Base-by-base conservation (phyloP, 2,797 vertebrate species). In the Xerus rutilus region DNA sequence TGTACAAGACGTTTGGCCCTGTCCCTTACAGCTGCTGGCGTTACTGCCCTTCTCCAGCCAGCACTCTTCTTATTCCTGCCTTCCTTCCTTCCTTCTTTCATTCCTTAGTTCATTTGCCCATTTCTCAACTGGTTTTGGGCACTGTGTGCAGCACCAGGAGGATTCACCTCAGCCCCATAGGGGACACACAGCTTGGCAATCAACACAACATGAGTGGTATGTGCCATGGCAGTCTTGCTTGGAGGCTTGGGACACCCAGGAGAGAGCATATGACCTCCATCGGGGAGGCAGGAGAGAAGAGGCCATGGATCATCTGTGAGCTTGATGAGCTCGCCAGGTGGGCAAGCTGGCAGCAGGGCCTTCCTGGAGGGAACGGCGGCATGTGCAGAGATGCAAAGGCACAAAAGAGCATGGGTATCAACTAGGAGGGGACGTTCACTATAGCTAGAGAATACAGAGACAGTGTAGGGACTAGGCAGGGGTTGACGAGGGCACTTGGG, bases 1-100 rank as follows among this genome's bases (percentile, higher is more conserved):
- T 49, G 2, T 3, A 4, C 5, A 20, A n/a, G 65, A n/a, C 3
- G 83, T 5, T 76, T 20, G 5, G 5, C 43, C 0, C n/a, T 7
- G 1, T 28, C 28, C 72, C 59, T 64, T 25, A 15, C 49, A 8
- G 52, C 35, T 10, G 18, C 39, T 25, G 10, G 12, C 18, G 7
- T 2, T 32, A 5, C 23, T 12, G 28, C n/a, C 32, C 49, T 39
- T 73, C 32, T 64, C 69, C 32, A n/a, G 7, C 17, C 52, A 86
- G 62, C 0, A 6, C 43, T 13, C n/a, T 69, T 32, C 21, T 76
- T n/a, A 6, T 13, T 10, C 25, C 7, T 3, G 7, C 28, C 20
- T 74, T 64, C 72, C 21, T 45, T n/a, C 54, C 49, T 81, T 79
- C 45, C 7, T 18, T 79, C 45, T 5, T 18, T 3, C 47, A 6